Evolutionary conservation across 1,140 invertebrate genomes (phyloP), one percentile per base, ranked within the genome.

Genomic region (Halesus radiatus): DNA sequence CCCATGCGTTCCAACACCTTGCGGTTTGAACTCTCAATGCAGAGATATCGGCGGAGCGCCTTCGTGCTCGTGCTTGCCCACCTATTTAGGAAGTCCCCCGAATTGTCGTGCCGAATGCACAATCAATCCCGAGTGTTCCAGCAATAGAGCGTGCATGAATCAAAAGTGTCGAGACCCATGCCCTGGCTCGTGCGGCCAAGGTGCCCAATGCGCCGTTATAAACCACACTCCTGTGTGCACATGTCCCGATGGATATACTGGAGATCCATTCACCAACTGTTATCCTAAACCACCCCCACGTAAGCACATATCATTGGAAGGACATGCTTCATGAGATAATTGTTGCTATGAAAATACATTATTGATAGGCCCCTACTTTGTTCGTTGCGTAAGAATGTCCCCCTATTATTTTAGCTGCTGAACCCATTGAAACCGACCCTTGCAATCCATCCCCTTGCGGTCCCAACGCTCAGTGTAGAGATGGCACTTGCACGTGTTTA

Each of bases 151-250:
- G 16, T 96, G 95, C 85, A 92, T 94, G 32, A 92, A 92, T 84
- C 92, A 93, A 80, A 94, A 93, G 88, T 96, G 95, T 86, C 88
- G 90, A 75, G 92, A 96, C 86, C 94, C 94, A 23, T 96, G 95
- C 84, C 92, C 92, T 18, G 94, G 93, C 80, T 92, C 92, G 26
- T 96, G 95, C 87, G 95, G 94, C 18, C 85, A 88, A 2, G 94
- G 95, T 85, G 93, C 94, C 18, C 88, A 93, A 72, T 95, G 95
- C 84, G 91, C 93, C 87, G 94, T 95, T 1, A 90, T 94, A 16
- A 93, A 92, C 84, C 95, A 96, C 85, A 84, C 93, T 45, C 93
- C 94, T 16, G 91, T 92, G 52, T 96, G 95, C 86, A 92, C 91
- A 78, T 96, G 95, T 84, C 85, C 88, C 0, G 86, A 91, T 29